Base-by-base conservation (phyloP, 2,113 vertebrate species). In the Colaptes auratus region DNA sequence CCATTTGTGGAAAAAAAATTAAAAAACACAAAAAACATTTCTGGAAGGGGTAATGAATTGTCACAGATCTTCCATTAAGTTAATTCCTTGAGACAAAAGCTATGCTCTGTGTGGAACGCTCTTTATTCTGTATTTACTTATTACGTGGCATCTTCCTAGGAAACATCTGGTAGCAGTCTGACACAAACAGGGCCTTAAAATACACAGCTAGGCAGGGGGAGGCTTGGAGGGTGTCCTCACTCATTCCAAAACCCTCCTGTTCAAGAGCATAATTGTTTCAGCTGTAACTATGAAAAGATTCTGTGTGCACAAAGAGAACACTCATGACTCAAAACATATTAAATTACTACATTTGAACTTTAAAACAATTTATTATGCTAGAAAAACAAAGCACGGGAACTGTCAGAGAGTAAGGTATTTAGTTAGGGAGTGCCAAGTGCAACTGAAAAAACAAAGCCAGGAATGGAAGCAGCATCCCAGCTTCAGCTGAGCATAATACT, bases 371-470 rank as follows among this genome's bases (percentile, higher is more conserved):
- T 74, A 71, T 80, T 78, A 30, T 35, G 81, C 46, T 74, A 88
- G 42, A 74, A 88, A 93, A 94, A 91, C n/a, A 85, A 64, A 92
- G 52, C 56, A 90, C n/a, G 69, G 15, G 75, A 86, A 63, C 56
- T 86, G 48, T 28, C 61, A 81, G 52, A 86, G 31, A 85, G 36
- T 10, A 80, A 52, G 44, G 21, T 61, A 86, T 33, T 91, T 60
- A 74, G 61, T 46, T 80, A 30, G 61, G 69, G 79, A 95, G 95
- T n/a, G 61, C 69, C 69, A 88, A 93, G 73, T 11, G 33, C 88
- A 96, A 94, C 82, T 90, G 92, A 35, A 95, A 88, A 90, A 95
- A 88, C 90, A 95, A 93, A 94, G 76, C 18, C 69, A 81, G 77
- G 48, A 88, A 88, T 15, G 27, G 76, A 36, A 93, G 36, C 33